These are phyloP conservation scores for Epizoanthus ramosus DNA, from an alignment of 92 coral and sea anemone species.

Conservation along the genomic window DNA sequence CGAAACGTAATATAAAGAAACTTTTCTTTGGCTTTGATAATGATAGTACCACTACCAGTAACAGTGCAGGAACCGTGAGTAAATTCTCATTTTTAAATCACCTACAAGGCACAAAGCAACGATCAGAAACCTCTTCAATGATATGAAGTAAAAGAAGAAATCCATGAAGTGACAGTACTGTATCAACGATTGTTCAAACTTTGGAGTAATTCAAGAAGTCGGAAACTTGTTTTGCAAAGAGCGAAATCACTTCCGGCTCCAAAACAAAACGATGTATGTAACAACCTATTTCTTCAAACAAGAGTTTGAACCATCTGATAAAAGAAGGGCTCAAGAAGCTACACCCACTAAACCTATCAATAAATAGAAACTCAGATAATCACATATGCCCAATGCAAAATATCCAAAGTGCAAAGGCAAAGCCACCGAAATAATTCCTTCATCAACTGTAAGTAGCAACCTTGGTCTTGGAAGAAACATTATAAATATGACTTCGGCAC, in stretches of 20 bases:
- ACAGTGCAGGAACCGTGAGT: too few relatives aligned
- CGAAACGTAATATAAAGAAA: too few relatives aligned
- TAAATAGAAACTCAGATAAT: neutral
- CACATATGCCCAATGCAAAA: neutral
- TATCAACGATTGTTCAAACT: constrained; percentile 12
- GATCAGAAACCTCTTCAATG: neutral
- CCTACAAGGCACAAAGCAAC: too few relatives aligned
- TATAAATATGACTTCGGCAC: neutral
- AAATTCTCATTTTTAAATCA: too few relatives aligned
- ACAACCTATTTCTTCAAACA: neutral
- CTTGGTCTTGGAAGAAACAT: neutral
- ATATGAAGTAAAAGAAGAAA: neutral
- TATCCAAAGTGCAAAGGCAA: neutral
- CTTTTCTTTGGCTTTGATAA: too few relatives aligned
- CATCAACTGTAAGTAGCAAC: neutral
- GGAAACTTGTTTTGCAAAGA: too few relatives aligned
- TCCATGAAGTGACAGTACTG: neutral
- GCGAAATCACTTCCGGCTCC: constrained; percentile 35
- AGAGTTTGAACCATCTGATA: neutral
- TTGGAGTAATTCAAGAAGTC: constrained; percentile 16
- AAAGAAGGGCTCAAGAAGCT: neutral
- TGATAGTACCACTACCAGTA: too few relatives aligned
- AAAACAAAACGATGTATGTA: constrained; percentile 8
- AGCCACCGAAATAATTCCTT: too few relatives aligned
- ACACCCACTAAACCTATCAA: neutral